These are phyloP conservation scores for Pitta sordida DNA, from an alignment of 2,113 vertebrate species.

Conservation along the genomic window DNA sequence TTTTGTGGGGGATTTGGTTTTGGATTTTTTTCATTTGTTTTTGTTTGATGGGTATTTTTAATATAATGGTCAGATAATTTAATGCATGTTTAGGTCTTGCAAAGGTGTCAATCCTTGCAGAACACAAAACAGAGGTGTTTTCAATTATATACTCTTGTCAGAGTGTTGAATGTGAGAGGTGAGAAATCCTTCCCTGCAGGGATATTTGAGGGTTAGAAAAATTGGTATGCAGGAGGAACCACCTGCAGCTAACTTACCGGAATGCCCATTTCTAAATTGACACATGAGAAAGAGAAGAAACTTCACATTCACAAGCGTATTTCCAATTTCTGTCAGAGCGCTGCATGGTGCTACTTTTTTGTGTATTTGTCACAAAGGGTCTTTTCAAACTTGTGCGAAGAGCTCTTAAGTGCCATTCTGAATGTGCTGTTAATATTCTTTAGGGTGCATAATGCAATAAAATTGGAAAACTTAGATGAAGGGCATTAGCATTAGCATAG, in stretches of 20 bases:
- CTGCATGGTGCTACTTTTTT: background rate
- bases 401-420: background rate
- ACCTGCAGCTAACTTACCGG: background rate
- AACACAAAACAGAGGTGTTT: background rate
- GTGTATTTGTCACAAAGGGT: background rate
- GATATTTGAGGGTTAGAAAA: background rate
- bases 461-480: background rate
- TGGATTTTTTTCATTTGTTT: background rate
- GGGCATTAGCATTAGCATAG: background rate
- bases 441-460: background rate
- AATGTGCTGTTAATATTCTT: background rate
- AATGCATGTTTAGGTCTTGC: background rate
- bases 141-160: background rate
- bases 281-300: background rate
- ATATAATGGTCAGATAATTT: background rate
- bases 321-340: background rate
- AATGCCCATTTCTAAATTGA: background rate
- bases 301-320: background rate
- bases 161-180: background rate
- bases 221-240: background rate
- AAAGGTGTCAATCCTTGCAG: background rate
- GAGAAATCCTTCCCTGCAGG: background rate
- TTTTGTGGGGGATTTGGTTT: background rate
- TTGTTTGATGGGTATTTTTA: background rate
- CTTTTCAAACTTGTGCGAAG: background rate